Base-by-base conservation (phyloP, 1,140 invertebrate species). In the Spodoptera litura region DNA sequence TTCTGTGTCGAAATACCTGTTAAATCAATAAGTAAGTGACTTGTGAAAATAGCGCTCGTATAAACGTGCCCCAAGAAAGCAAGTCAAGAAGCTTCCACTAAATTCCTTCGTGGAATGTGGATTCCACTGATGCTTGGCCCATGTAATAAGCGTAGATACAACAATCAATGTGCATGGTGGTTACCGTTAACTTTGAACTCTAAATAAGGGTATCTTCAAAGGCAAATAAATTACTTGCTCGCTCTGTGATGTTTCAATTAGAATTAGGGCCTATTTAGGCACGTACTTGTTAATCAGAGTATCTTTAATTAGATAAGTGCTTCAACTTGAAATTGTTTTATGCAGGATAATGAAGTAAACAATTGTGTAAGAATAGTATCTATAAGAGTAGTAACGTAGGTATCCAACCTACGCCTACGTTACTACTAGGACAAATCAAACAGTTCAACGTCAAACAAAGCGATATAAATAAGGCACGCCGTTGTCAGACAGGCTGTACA, bases 101-200 rank as follows among this genome's bases (percentile, higher is more conserved):
- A 80, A 83, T 83, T 79, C 78, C 78, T 70, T 11, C 15, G 64
- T 52, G 75, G 78, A 80, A 80, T 72, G 70, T 59, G 81, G 25
- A 78, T 68, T 68, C 62, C 74, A 15, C 35, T 31, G 61, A 77
- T 77, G 31, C 59, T 68, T 66, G 62, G 62, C 59, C 74, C 51
- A 68, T 58, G 74, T 77, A 68, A 77, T 77, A 77, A 77, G 62
- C 74, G 27, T 38, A 44, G 52, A 44, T 68, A 77, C 38, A 77
- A 51, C 27, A 61, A 66, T 62, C 51, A 66, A 51, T 74, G 58
- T 52, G 20, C 58, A 74, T 53, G 49, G 31, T 64, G 59, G 59
- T 76, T 64, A 68, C 51, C 51, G 13, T 44, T 31, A 58, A 66
- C 62, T 77, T 77, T 68, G 49, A 20, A 64, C 61, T 53, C 27